Percentiles rank a stretch among this genome's conserved stretches.
Conservation (phyloP, 2,888 invertebrate genomes). For the Drosophila birchii region DNA sequence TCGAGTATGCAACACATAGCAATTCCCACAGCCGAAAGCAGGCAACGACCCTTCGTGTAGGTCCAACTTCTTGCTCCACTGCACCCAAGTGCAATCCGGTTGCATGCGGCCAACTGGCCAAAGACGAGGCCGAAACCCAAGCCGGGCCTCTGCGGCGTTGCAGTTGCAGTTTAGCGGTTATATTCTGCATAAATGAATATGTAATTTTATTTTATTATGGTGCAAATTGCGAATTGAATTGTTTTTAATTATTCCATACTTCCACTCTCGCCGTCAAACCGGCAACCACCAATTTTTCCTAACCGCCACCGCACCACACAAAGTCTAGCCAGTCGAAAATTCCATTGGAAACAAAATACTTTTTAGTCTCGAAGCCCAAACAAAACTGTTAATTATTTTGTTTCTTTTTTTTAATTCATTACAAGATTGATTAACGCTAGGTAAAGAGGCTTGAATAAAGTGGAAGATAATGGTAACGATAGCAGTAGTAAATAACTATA, state of each 20-base stretch:
- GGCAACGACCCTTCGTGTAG: constrained; percentile 56
- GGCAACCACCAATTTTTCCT: constrained; percentile 41
- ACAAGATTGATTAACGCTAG: constrained; percentile 5
- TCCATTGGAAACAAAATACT: constrained; percentile 28
- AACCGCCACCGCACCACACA: constrained; percentile 44
- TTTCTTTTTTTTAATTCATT: neutral
- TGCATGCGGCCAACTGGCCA: constrained; percentile 39
- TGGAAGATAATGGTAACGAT: neutral
- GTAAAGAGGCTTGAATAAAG: neutral
- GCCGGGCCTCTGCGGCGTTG: constrained; percentile 38
- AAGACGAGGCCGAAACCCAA: constrained; percentile 9
- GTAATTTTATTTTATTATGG: constrained; percentile 77
- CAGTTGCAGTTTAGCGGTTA: constrained; percentile 71
- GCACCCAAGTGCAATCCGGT: constrained; percentile 43
- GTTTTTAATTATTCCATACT: constrained; percentile 64
- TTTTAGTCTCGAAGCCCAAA: constrained; percentile 15
- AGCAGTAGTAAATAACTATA: neutral
- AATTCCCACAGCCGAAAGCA: constrained; percentile 41
- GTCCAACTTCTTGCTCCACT: constrained; percentile 62
- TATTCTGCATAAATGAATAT: constrained; percentile 80
- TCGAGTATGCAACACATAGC: constrained; percentile 10
- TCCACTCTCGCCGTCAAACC: constrained; percentile 9
- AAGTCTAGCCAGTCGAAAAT: constrained; percentile 37
- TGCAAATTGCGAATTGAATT: constrained; percentile 82
- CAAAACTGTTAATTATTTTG: constrained; percentile 32